Conservation (phyloP, 2,888 invertebrate genomes). For the Unio pictorum region DNA sequence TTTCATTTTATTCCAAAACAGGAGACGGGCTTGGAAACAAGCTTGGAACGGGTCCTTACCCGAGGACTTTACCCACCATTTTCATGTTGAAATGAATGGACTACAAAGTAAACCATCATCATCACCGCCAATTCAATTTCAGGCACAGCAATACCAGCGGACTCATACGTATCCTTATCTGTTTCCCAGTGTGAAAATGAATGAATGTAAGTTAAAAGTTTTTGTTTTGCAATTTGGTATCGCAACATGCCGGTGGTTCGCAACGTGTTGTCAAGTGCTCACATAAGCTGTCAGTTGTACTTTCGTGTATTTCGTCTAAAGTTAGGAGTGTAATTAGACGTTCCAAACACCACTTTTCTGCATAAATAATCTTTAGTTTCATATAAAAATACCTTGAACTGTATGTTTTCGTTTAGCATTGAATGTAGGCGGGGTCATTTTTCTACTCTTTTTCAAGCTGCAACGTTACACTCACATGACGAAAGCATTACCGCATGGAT, state of each 20-base stretch:
- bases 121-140: conserved; percentile 59
- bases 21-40: conserved; percentile 69
- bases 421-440: conserved; percentile 35
- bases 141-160: conserved; percentile 51
- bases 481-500: conserved; percentile 3
- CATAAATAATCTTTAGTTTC: too few relatives aligned
- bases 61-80: conserved; percentile 54
- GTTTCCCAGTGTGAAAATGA: conserved; percentile 2
- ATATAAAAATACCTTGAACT: too few relatives aligned
- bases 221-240: conserved; percentile 7
- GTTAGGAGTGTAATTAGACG: too few relatives aligned
- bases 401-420: too few relatives aligned
- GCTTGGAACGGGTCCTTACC: conserved; percentile 60
- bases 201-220: not conserved
- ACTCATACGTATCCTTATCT: conserved; percentile 53
- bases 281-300: not conserved
- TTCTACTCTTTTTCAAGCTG: not conserved
- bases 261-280: conserved; percentile 29
- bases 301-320: too few relatives aligned
- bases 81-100: conserved; percentile 65
- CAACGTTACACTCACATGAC: conserved; percentile 7
- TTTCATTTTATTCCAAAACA: conserved; percentile 50
- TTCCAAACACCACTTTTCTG: too few relatives aligned
- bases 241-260: conserved; percentile 26
- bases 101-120: conserved; percentile 59